Base-by-base conservation (phyloP, 2,113 vertebrate genomes). In the Clinocottus analis region DNA sequence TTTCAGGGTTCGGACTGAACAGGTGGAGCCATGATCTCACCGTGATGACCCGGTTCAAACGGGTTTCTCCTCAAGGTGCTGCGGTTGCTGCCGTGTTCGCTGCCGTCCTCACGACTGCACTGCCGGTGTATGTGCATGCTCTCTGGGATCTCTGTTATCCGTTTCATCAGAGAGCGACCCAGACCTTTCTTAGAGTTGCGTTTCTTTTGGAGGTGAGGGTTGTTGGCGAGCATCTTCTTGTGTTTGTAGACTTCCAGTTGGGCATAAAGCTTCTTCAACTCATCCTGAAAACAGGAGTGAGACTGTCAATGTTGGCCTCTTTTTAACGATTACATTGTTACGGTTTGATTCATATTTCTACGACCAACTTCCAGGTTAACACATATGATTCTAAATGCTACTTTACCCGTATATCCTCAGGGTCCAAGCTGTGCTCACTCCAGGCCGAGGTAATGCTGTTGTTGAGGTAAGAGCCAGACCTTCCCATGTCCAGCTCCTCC, bases 181-280 rank as follows among this genome's bases (percentile, higher is more conserved):
- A 99, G 91, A 53, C 98, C 98, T 87, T 99, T 99, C 91, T 99
- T 99, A 1, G 97, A 99, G 93, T 97, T 99, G 86, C 98, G 96
- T 91, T 99, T 99, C 92, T 99, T 99, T 90, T 99, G 98, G 19
- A 99, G 96, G 91, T 99, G 98, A 33, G 98, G 98, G 82, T 99
- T 99, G 89, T 99, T 99, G 56, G 97, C 96, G 61, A 99, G 96
- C 98, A 99, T 99, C 93, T 99, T 99, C 88, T 99, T 99, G 63
- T 97, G 92, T 84, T 99, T 99, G 86, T 99, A 97, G 81, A 99
- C 96, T 91, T 99, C 98, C 82, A 99, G 88, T 80, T 99, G 98
- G n/a, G 96, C 94, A 0, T 99, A 99, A 0, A 99, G 94, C 91
- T 99, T 99, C 92, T 99, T 99, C 84, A 99, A 86, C 73, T 99